Evolutionary conservation across 2,888 invertebrate genomes (phyloP), one percentile per base, ranked within the genome.

Genomic region (Andrena hattorfiana): DNA sequence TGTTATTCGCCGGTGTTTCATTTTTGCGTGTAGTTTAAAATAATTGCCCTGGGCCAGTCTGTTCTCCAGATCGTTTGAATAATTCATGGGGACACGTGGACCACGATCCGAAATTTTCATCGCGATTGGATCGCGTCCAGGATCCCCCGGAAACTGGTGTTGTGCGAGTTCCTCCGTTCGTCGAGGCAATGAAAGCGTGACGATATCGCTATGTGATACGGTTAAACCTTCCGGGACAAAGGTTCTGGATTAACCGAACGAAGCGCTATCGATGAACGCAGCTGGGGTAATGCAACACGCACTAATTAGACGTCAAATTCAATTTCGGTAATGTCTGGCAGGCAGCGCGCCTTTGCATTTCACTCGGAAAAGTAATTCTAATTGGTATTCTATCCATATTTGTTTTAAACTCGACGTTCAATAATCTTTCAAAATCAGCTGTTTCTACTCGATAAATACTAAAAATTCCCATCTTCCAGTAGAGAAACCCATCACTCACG

Each of bases 231-330:
- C 23, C 16, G 30, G 35, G 59, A 49, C 70, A 70, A 76, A 70
- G 74, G 60, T 30, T 20, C 23, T 10, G 62, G 63, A 42, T 76
- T 76, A 76, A 63, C 63, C 71, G 62, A 71, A 63, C 76, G 28
- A 56, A 63, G 13, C 54, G 54, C 51, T 28, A 67, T 68, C 68
- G 49, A 23, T 23, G 26, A 35, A 49, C n/a, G 32, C 48, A 32
- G 3, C 8, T 2, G 13, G 51, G 35, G 62, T 54, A 70, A 76
- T 30, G 42, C 62, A 63, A 54, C 69, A n/a, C 75, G 51, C 6
- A 28, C 49, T 76, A 76, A 76, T 76, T 76, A 71, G 71, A 70
- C 42, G 63, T 70, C 63, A 71, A 63, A 60, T 60, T 71, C 59
- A 60, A 71, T 71, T 62, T 13, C 48, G 26, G 48, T 49, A 59